phyloP scores from a whole-genome alignment of 2,113 vertebrate species.

The Peromyscus leucopus region DNA sequence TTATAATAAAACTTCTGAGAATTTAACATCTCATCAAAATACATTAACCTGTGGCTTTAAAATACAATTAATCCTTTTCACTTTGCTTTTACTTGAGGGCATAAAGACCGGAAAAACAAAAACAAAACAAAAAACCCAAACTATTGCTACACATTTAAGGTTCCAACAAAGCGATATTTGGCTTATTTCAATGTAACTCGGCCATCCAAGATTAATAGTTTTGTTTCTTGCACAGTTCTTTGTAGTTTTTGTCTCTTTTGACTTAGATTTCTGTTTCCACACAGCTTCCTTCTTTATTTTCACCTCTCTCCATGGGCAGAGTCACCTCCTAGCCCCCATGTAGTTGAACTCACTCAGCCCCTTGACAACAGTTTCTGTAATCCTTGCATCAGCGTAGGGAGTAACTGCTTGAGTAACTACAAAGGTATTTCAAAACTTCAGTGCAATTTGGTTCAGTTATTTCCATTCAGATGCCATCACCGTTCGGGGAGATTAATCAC shows the following conservation, averaged over 20 bases:
- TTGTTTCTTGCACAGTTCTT: conserved; percentile 67
- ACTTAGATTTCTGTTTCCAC: conserved; percentile 63
- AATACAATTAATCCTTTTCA: conserved; percentile 81
- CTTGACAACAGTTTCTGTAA: conserved; percentile 76
- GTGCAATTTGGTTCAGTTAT: conserved; percentile 86
- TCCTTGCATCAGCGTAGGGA: conserved; percentile 83
- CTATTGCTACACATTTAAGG: conserved; percentile 78
- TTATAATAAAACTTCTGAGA: conserved; percentile 88
- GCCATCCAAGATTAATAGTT: conserved; percentile 69
- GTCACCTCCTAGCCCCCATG: conserved; percentile 66
- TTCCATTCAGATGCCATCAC: conserved; percentile 85
- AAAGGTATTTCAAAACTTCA: conserved; percentile 89
- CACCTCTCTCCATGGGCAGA: conserved; percentile 70
- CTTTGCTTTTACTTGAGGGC: conserved; percentile 70
- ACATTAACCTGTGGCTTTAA: conserved; percentile 81
- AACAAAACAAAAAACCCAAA: conserved; percentile 40
- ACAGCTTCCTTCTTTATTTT: conserved; percentile 74
- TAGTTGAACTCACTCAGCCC: conserved; percentile 79
- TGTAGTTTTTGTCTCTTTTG: conserved; percentile 73
- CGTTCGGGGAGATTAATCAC: conserved; percentile 96
- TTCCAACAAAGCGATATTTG: conserved; percentile 65
- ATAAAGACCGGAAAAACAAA: conserved; percentile 71
- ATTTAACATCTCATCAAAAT: conserved; percentile 85
- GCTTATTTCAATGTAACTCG: conserved; percentile 67
- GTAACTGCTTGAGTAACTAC: conserved; percentile 87